Evolutionary conservation across 2,113 vertebrate genomes (phyloP).

Genomic region (Budorcas taxicolor): DNA sequence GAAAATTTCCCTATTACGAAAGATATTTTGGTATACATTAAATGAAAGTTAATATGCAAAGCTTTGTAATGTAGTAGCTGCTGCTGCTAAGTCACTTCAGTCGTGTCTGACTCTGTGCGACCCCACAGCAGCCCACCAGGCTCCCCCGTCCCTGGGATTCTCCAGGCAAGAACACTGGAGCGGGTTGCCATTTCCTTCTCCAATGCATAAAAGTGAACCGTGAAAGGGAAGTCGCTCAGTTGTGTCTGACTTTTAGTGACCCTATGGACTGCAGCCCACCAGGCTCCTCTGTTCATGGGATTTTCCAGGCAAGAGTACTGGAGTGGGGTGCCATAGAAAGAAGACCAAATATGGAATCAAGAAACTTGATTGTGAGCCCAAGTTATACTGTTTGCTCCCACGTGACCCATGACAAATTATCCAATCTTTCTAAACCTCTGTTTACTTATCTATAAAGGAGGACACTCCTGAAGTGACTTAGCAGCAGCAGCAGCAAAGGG

Average conservation of each 20-base stretch:
- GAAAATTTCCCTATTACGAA: neutral
- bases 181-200: no score
- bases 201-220: no score
- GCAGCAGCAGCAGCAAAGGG: neutral
- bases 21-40: neutral
- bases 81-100: no score
- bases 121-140: no score
- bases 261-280: no score
- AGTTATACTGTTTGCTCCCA: neutral
- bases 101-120: accelerated
- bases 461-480: neutral
- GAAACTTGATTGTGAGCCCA: neutral
- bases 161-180: no score
- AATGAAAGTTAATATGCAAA: neutral
- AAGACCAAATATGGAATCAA: neutral
- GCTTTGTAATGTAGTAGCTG: neutral
- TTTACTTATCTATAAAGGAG: constrained; percentile 14
- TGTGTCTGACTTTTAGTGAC: no score
- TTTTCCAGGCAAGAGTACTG: no score
- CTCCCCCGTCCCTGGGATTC: no score
- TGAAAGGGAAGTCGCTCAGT: no score
- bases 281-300: no score
- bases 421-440: neutral
- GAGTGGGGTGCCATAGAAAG: neutral
- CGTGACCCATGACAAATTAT: neutral